A percentile compares a stretch with the other conserved stretches of the same genome.
These are phyloP conservation scores for Nasua narica DNA, from an alignment of 2,797 vertebrate species.

Conservation along the genomic window DNA sequence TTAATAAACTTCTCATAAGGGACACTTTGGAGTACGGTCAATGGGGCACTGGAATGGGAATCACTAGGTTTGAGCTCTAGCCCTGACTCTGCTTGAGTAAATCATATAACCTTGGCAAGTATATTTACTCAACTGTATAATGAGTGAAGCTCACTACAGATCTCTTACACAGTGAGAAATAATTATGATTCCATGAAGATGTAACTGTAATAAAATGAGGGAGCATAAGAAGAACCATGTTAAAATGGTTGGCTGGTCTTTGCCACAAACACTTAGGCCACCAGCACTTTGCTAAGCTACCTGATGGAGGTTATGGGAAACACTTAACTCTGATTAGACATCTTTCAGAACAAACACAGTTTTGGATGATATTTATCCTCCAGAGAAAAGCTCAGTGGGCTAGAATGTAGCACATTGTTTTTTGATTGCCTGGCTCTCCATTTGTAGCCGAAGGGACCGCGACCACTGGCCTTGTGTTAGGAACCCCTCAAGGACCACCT, in stretches of 20 bases:
- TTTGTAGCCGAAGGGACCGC: background rate
- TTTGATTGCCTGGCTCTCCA: background rate
- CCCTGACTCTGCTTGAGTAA: background rate
- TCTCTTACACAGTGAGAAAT: background rate
- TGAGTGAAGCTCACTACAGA: background rate
- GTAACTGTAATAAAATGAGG: background rate
- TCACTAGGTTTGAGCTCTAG: background rate
- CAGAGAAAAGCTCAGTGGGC: background rate
- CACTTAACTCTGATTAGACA: background rate
- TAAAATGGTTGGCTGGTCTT: background rate
- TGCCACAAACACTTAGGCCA: background rate
- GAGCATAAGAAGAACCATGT: background rate
- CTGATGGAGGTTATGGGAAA: background rate
- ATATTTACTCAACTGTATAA: background rate
- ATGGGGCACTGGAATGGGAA: background rate
- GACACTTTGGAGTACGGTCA: background rate
- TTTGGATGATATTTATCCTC: background rate
- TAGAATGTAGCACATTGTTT: background rate
- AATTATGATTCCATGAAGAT: background rate
- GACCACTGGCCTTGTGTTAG: background rate
- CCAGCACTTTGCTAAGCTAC: background rate
- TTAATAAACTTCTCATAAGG: background rate
- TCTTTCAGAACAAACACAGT: background rate
- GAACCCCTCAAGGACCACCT: background rate
- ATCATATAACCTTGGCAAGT: background rate